Base-by-base conservation (phyloP, 2,113 vertebrate species). In the Amphiprion ocellaris region DNA sequence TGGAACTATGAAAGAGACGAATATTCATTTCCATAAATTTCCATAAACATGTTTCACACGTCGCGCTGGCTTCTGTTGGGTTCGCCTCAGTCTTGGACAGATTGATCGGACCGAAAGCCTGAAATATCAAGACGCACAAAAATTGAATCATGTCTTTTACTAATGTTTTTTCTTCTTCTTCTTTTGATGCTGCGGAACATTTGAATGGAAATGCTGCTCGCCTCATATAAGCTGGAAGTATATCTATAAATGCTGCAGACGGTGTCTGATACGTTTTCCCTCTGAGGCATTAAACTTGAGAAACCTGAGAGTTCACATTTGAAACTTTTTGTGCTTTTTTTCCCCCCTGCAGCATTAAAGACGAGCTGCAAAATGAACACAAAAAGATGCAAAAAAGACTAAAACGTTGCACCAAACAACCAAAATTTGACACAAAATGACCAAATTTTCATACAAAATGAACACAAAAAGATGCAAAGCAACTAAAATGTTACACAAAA, bases 1-100 rank as follows among this genome's bases (percentile, higher is more conserved):
- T 52, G 33, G 23, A 69, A 69, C 28, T 21, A 64, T 53, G 46
- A 64, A 68, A 61, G 60, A 72, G 56, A 37, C 21, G 0, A 60
- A 19, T 16, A 12, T 39, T 53, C 11, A 79, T 85, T 86, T 87
- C 64, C 84, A 87, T 86, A 73, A 49, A 91, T 87, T 80, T 79
- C 0, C 88, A 89, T 79, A 60, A 84, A 76, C 70, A 67, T 19
- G 53, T 58, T 81, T 65, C 62, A 62, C 65, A 66, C 58, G 30
- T 76, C 37, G 9, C 69, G 19, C 56, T 2, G 55, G 44, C 69
- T 86, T 69, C 39, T 50, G 54, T 33, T 56, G 53, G 47, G 15
- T 70, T 44, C 23, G 55, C 58, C 15, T 70, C 77, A 47, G 53
- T 69, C 77, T 75, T 21, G 14, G 39, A 74, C 11, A 1, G 46